Evolutionary conservation across 2,888 invertebrate species (phyloP).

Genomic region (Falcaria lacertinaria): DNA sequence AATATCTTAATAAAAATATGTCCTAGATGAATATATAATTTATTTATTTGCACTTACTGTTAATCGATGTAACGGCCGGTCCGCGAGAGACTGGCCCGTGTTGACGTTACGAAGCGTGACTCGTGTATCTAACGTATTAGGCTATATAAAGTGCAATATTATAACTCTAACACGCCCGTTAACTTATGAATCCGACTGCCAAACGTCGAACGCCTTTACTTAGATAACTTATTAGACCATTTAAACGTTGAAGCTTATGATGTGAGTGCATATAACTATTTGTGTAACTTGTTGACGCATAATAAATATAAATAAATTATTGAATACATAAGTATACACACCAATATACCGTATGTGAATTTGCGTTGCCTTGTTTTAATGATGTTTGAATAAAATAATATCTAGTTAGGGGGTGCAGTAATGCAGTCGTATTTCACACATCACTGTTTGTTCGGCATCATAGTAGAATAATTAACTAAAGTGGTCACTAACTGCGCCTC

Average conservation of each 20-base stretch:
- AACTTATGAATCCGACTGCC: conserved; percentile 58
- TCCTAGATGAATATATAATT: conserved; percentile 60
- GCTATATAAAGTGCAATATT: conserved; percentile 62
- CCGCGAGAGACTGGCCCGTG: conserved; percentile 31
- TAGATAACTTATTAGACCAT: conserved; percentile 45
- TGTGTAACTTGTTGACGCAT: conserved; percentile 70
- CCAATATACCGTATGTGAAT: conserved; percentile 44
- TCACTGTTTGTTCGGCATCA: conserved; percentile 27
- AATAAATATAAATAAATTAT: conserved; percentile 57
- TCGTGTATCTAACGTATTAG: conserved; percentile 36
- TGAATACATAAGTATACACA: conserved; percentile 31
- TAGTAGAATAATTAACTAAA: conserved; percentile 24
- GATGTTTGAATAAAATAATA: conserved; percentile 17
- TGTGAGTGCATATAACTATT: conserved; percentile 46
- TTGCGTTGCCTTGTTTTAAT: conserved; percentile 62
- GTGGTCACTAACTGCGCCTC: conserved; percentile 46
- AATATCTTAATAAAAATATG: conserved; percentile 53
- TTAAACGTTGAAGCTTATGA: conserved; percentile 50
- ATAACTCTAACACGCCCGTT: conserved; percentile 35
- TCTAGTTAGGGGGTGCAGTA: conserved; percentile 13
- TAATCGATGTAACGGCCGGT: conserved; percentile 23
- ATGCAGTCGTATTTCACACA: conserved; percentile 18
- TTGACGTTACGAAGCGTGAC: conserved; percentile 27
- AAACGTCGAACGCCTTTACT: conserved; percentile 54
- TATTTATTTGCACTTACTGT: conserved; percentile 64